phyloP scores from a whole-genome alignment of 2,888 invertebrate species.

The Mechanitis mazaeus region DNA sequence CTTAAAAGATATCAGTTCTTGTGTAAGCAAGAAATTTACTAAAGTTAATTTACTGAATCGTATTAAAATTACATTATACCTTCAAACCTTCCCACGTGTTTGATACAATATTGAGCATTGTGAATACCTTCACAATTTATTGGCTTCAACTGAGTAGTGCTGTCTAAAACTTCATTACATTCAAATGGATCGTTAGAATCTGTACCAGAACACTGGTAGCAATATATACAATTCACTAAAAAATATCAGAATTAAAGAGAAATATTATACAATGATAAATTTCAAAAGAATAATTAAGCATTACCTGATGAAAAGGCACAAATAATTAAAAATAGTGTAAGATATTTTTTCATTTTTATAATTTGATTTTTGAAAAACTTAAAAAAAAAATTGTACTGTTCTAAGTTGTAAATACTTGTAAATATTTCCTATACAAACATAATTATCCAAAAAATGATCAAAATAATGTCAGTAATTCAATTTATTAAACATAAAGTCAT shows the following conservation, averaged over 20 bases:
- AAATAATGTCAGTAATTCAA: too few relatives aligned
- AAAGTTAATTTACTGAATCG: too few relatives aligned
- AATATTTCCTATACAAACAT: too few relatives aligned
- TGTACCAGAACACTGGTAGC: slow-evolving; percentile 93
- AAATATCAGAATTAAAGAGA: slow-evolving; percentile 8
- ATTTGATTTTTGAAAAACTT: neutral
- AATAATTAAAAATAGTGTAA: neutral
- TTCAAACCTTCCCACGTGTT: slow-evolving; percentile 94
- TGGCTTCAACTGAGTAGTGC: slow-evolving; percentile 80
- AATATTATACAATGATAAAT: neutral
- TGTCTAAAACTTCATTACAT: slow-evolving; percentile 87
- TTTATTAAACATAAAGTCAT: too few relatives aligned
- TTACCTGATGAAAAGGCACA: neutral
- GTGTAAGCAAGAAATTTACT: too few relatives aligned
- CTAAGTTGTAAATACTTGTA: too few relatives aligned
- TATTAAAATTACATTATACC: slow-evolving; percentile 68
- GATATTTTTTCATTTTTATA: slow-evolving; percentile 5
- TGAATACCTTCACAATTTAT: slow-evolving; percentile 87
- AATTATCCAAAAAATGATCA: neutral
- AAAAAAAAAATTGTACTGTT: too few relatives aligned
- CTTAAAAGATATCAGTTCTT: too few relatives aligned
- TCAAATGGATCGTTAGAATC: slow-evolving; percentile 86
- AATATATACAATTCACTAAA: slow-evolving; percentile 82
- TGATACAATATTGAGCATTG: slow-evolving; percentile 92
- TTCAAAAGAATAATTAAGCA: neutral